Percentiles rank a stretch among this genome's conserved stretches.
Evolutionary conservation across 2,113 vertebrate species (phyloP).

Genomic region (Macheiramphus alcinus): DNA sequence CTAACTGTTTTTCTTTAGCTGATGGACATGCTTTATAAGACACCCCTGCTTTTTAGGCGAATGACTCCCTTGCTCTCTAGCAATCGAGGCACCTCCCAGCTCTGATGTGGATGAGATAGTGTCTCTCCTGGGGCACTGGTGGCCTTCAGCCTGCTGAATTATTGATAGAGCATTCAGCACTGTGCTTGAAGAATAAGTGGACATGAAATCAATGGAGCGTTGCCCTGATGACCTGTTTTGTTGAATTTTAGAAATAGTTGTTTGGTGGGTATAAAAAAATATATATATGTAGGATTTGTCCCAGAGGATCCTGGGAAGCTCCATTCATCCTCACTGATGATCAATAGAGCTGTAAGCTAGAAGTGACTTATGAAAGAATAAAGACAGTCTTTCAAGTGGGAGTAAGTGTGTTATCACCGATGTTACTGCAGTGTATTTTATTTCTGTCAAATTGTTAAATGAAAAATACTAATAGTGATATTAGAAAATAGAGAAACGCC

Average conservation of each 20-base stretch:
- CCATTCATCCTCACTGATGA: slow-evolving; percentile 65
- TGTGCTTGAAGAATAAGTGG: slow-evolving; percentile 63
- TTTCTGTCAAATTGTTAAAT: slow-evolving; percentile 67
- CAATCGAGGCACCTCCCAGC: not conserved
- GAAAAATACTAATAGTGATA: slow-evolving; percentile 64
- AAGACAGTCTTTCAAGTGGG: slow-evolving; percentile 58
- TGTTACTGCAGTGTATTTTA: slow-evolving; percentile 44
- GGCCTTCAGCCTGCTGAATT: slow-evolving; percentile 62
- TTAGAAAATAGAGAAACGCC: slow-evolving; percentile 53
- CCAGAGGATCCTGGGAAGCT: slow-evolving; percentile 67
- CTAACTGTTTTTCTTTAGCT: not conserved
- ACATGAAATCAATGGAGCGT: slow-evolving; percentile 65
- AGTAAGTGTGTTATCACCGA: slow-evolving; percentile 41
- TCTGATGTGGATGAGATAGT: slow-evolving; percentile 11
- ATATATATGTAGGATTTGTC: slow-evolving; percentile 66
- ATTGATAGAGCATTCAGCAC: slow-evolving; percentile 63
- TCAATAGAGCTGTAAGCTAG: slow-evolving; percentile 61
- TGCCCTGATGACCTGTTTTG: slow-evolving; percentile 68
- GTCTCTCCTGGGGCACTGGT: slow-evolving; percentile 33
- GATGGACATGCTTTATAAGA: not conserved
- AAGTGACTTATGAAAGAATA: slow-evolving; percentile 70
- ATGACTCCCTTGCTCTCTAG: not conserved
- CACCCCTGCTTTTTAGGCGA: not conserved
- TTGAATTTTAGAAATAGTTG: slow-evolving; percentile 72
- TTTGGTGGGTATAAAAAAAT: slow-evolving; percentile 61